These are phyloP conservation scores for Parazoanthus swiftii DNA, from an alignment of 92 coral and sea anemone genomes.

Conservation along the genomic window DNA sequence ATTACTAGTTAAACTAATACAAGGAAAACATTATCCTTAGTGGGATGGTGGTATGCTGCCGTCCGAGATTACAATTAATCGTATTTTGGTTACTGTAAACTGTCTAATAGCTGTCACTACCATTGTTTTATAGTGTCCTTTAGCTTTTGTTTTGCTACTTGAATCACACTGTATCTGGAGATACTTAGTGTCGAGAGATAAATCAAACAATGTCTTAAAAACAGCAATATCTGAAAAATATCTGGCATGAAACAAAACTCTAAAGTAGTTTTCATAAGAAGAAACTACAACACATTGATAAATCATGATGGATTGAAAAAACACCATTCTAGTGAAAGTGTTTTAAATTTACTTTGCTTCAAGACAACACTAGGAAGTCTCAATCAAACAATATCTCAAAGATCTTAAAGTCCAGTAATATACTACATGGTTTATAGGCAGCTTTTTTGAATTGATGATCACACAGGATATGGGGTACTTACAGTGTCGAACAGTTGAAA, in stretches of 20 bases:
- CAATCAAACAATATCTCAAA: slow-evolving; percentile 17
- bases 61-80: too few species aligned
- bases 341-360: slow-evolving; percentile 11
- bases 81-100: too few species aligned
- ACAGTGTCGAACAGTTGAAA: too few species aligned
- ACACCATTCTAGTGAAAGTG: slow-evolving; percentile 6
- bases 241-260: too few species aligned
- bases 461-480: too few species aligned
- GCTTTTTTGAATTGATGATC: too few species aligned
- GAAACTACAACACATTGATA: slow-evolving; percentile 13
- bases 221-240: too few species aligned
- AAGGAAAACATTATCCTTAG: too few species aligned
- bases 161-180: background rate
- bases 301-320: slow-evolving; percentile 6
- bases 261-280: slow-evolving; percentile 1
- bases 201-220: background rate
- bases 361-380: slow-evolving; percentile 20
- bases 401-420: background rate
- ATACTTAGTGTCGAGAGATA: background rate
- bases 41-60: too few species aligned
- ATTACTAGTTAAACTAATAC: too few species aligned
- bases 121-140: slow-evolving; percentile 6
- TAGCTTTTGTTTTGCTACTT: slow-evolving; percentile 21
- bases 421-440: too few species aligned
- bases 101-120: slow-evolving; percentile 9